Percentiles rank a stretch among this genome's conserved stretches.
phyloP scores from a whole-genome alignment of 2,113 vertebrate genomes.

The Pterophyllum scalare region DNA sequence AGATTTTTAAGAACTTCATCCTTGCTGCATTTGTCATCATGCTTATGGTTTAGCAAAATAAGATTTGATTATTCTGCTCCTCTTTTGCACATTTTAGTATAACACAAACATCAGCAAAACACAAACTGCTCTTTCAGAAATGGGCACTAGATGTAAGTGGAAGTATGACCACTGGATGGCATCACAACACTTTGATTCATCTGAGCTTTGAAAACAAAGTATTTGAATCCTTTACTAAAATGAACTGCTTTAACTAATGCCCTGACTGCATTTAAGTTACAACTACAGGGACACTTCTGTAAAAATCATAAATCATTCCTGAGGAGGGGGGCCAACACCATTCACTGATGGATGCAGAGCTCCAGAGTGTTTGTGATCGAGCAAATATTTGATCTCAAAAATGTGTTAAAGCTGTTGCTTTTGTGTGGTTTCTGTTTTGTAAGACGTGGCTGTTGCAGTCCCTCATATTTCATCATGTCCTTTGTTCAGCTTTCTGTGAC shows the following conservation, averaged over 20 bases:
- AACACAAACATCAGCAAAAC: neutral
- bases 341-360: neutral
- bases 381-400: neutral
- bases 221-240: neutral
- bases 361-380: neutral
- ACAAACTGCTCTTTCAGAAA: neutral
- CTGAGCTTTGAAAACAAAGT: neutral
- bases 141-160: neutral
- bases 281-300: neutral
- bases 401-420: neutral
- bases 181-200: neutral
- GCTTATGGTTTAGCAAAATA: neutral
- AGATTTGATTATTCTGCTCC: neutral
- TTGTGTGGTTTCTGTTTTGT: neutral
- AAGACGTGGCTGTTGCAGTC: neutral
- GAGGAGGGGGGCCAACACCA: neutral
- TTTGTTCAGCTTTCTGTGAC: neutral
- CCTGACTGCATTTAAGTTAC: neutral
- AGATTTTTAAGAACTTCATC: neutral
- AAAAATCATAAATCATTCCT: neutral
- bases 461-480: neutral
- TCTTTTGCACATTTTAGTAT: neutral
- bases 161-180: slow-evolving; percentile 34
- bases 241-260: too few relatives aligned
- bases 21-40: neutral